Evolutionary conservation across 2,888 invertebrate genomes (phyloP).

Genomic region (Hydropsyche betteni): DNA sequence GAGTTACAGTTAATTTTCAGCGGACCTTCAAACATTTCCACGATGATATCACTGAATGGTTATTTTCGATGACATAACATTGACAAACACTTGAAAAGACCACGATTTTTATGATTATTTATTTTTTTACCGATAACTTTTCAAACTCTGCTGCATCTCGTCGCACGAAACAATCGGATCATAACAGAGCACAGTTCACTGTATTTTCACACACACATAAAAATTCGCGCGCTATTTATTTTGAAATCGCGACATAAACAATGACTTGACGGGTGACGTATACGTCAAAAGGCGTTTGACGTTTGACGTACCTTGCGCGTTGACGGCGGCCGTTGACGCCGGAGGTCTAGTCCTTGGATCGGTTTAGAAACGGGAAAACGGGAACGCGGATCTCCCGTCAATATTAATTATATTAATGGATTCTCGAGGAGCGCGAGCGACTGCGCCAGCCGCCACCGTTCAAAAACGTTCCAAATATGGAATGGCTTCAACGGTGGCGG

Average conservation of each 20-base stretch:
- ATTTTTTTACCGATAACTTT: no score
- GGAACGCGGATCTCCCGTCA: no score
- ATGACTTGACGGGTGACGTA: neutral
- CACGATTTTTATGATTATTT: neutral
- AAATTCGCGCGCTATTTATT: neutral
- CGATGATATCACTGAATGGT: neutral
- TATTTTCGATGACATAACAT: neutral
- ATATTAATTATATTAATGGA: neutral
- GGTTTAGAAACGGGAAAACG: neutral
- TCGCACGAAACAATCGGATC: no score
- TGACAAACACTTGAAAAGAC: neutral
- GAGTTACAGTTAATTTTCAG: neutral
- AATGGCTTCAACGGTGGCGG: slow-evolving; percentile 5
- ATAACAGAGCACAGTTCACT: no score
- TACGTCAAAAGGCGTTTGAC: slow-evolving; percentile 13
- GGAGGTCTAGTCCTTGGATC: neutral
- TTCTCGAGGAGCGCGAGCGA: neutral
- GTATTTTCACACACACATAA: no score
- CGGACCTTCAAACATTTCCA: neutral
- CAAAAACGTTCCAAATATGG: slow-evolving; percentile 29
- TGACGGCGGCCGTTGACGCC: neutral
- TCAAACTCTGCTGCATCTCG: no score
- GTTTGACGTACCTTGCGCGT: neutral
- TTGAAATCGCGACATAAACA: slow-evolving; percentile 2
- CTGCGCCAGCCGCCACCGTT: slow-evolving; percentile 1